phyloP scores from a whole-genome alignment of 1,140 invertebrate genomes.

The Caenorhabditis elegans region WBcel235 BX284602.5:7914001-7914500 shows the following conservation, averaged over 20 bases:
- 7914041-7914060: constrained; percentile 19
- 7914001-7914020: background rate
- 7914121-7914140: no score
- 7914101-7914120: constrained; percentile 60
- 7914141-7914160: no score
- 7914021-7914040: constrained; percentile 2
- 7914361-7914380: constrained; percentile 24
- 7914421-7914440: no score
- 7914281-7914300: constrained; percentile 46
- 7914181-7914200: no score
- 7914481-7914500: background rate
- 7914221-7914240: constrained; percentile 47
- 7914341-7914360: constrained; percentile 30
- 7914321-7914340: constrained; percentile 40
- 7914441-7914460: no score
- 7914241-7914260: constrained; percentile 60
- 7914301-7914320: constrained; percentile 14
- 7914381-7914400: constrained; percentile 16
- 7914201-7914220: no score
- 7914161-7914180: no score
- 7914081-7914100: constrained; percentile 45
- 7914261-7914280: constrained; percentile 60
- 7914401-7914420: background rate
- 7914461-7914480: no score
- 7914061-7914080: background rate